Evolutionary conservation across 2,888 invertebrate species (phyloP), one percentile per base, ranked within the genome.

Genomic region (Ophion costatus): DNA sequence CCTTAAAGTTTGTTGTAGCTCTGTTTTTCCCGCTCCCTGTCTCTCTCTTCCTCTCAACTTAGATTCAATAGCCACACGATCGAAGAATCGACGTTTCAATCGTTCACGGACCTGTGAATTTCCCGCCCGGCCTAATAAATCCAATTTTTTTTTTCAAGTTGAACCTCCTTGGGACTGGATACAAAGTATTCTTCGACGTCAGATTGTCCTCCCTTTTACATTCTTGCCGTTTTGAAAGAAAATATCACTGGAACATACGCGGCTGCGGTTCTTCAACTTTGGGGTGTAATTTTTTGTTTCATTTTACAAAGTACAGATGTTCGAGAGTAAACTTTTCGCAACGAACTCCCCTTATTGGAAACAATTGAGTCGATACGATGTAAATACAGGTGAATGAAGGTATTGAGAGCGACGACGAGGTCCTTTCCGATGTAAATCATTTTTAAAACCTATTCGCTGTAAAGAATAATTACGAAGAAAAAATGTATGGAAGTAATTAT

Each of bases 1-100:
- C 91, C 91, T 91, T 87, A 90, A 89, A 59, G 83, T 83, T 87
- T 87, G 86, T 87, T 87, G 81, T 85, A 82, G 83, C 75, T 83
- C 57, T 63, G 56, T 57, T 66, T 38, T 66, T 24, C 11, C 20
- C 33, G 20, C 66, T 66, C 57, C 75, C 51, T 57, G n/a, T 20
- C 80, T 33, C 59, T 57, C 51, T 66, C 71, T 64, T 6, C 22
- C 74, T 57, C 73, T 75, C 63, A 11, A 38, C 59, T 6, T 61
- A 33, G 59, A 67, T 80, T 38, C 42, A 59, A 45, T 29, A 77
- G 29, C 45, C 70, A 14, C 59, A 63, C 61, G 14, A 74, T 74
- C 61, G 61, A 63, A 61, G 74, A 74, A 61, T 74, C 61, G 61
- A 11, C 14, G 61, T 22, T 59, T 74, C 42, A 24, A 74, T 74